Evolutionary conservation across 2,888 invertebrate species (phyloP), one percentile per base, ranked within the genome.

Genomic region (Pogonocherus hispidulus): DNA sequence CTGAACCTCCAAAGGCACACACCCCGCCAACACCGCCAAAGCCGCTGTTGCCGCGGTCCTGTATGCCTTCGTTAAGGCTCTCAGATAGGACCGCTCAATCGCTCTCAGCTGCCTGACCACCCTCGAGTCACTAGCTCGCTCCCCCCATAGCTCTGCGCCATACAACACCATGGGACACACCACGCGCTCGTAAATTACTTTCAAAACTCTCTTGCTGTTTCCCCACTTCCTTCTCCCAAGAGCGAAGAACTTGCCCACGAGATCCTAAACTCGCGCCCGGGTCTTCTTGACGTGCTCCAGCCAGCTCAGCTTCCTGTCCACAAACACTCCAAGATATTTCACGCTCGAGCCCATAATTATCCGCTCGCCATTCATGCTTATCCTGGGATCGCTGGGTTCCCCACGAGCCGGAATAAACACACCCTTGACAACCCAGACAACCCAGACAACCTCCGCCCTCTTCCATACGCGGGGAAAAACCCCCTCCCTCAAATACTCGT

Each of bases 361-460:
- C 5, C 47, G 1, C 52, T 35, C 27, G 14, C 18, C 57, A 3
- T 52, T 66, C 41, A 69, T 37, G 8, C 35, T 56, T 2, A 75
- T 35, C 4, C 35, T 19, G n/a, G 71, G 73, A n/a, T 18, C 20
- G 35, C 72, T 59, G 6, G 49, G 56, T 23, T 18, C 37, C 2
- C 49, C 35, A 14, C 44, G 14, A 8, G 52, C 52, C n/a, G 27
- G 19, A 2, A 66, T 44, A 37, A 73, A 77, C 59, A 77, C 44
- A 0, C 35, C 54, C 18, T 62, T 67, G 0, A 76, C 74, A 78
- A 0, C 77, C 78, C 75, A 78, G 6, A 75, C 52, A 6, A 47
- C 11, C 47, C 47, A 47, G 1, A 47, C 20, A 14, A 20, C 6
- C n/a, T 27, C 16, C 14, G 52, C 52, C 4, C 52, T 23, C 27